Percentiles rank a stretch among this genome's conserved stretches.
These are phyloP conservation scores for Pangasianodon gigas DNA, from an alignment of 2,113 vertebrate genomes.

Conservation along the genomic window DNA sequence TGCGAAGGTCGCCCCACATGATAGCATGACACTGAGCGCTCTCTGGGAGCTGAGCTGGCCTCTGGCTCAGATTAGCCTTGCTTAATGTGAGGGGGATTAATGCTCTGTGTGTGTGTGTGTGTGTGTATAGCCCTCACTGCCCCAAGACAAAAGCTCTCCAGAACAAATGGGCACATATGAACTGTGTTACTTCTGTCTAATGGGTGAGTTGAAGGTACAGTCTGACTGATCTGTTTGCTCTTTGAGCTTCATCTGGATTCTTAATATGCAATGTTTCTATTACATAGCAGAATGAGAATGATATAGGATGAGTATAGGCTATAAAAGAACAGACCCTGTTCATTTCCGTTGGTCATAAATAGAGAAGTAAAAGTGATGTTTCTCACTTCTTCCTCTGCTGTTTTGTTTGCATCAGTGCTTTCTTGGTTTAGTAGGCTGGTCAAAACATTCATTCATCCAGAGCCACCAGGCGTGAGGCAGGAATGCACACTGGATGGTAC, in stretches of 20 bases:
- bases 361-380: background rate
- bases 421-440: background rate
- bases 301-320: background rate
- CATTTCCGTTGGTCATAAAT: background rate
- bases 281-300: background rate
- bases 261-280: background rate
- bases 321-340: background rate
- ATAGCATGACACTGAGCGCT: constrained; percentile 27
- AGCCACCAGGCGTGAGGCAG: background rate
- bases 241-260: background rate
- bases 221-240: background rate
- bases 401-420: background rate
- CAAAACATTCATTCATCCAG: background rate
- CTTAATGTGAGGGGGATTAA: constrained; percentile 43
- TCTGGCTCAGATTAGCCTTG: constrained; percentile 49
- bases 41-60: constrained; percentile 37
- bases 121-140: constrained; percentile 13
- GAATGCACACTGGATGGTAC: too few species aligned
- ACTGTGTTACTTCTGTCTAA: background rate
- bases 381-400: background rate
- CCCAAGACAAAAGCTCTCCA: constrained; percentile 20
- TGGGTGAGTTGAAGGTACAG: background rate
- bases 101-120: constrained; percentile 36
- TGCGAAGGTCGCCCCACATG: constrained; percentile 49
- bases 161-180: background rate